Conservation (phyloP, 2,113 vertebrate genomes). For the Mus pahari region DNA sequence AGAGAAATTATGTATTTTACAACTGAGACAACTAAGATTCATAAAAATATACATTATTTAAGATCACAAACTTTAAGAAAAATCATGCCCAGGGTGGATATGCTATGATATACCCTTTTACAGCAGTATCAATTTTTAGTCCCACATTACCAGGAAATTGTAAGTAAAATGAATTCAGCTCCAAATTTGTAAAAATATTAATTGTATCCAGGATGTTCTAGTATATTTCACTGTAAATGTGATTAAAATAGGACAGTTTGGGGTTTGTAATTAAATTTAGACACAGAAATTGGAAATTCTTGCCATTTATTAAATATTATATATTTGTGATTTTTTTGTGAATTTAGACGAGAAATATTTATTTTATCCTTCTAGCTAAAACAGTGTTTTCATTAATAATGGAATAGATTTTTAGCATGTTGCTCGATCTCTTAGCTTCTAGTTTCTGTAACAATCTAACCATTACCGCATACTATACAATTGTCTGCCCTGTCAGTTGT, state of each 20-base stretch:
- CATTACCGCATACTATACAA: background rate
- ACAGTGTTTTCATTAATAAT: background rate
- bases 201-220: slow-evolving; percentile 55
- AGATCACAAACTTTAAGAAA: slow-evolving; percentile 8
- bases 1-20: slow-evolving; percentile 13
- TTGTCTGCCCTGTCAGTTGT: background rate
- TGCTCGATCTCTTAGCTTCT: slow-evolving; percentile 10
- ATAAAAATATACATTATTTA: background rate
- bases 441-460: background rate
- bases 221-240: slow-evolving; percentile 65
- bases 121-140: background rate
- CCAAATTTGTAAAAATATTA: slow-evolving; percentile 40
- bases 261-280: slow-evolving; percentile 62
- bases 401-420: background rate
- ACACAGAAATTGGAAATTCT: slow-evolving; percentile 24
- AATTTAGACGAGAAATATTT: slow-evolving; percentile 50
- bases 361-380: slow-evolving; percentile 41
- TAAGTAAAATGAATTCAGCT: slow-evolving; percentile 10
- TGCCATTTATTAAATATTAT: slow-evolving; percentile 15
- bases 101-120: background rate
- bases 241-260: slow-evolving; percentile 64
- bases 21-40: slow-evolving; percentile 27
- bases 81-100: background rate
- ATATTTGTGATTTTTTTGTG: background rate
- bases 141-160: slow-evolving; percentile 1